Evolutionary conservation across 2,797 vertebrate genomes (phyloP).

Genomic region (Squalus acanthias): DNA sequence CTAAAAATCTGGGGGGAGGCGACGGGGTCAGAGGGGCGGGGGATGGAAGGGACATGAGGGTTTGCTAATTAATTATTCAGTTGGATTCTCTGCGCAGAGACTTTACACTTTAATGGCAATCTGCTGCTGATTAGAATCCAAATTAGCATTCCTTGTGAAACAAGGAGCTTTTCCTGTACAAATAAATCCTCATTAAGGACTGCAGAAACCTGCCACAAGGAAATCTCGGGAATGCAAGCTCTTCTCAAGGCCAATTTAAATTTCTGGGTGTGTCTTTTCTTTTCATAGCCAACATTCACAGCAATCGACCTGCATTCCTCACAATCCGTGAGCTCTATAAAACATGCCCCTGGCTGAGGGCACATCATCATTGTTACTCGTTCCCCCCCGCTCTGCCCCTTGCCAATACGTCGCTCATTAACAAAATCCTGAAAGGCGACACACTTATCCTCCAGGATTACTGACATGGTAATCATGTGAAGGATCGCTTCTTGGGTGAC

Average conservation of each 20-base stretch:
- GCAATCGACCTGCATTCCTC: slow-evolving; percentile 13
- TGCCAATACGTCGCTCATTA: not conserved
- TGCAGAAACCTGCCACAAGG: not conserved
- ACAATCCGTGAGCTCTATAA: not conserved
- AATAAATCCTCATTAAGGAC: slow-evolving; percentile 17
- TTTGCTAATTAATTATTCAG: not conserved
- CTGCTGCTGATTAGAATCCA: slow-evolving; percentile 26
- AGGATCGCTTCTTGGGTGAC: not conserved
- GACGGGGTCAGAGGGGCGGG: not conserved
- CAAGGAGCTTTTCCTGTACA: slow-evolving; percentile 27
- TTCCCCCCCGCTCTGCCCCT: not conserved
- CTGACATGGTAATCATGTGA: not conserved
- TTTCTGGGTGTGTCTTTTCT: slow-evolving; percentile 15
- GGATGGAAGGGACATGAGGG: not conserved
- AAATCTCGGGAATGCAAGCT: slow-evolving; percentile 10
- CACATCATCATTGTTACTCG: not conserved
- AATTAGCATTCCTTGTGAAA: slow-evolving; percentile 34
- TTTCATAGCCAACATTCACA: not conserved
- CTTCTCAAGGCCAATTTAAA: slow-evolving; percentile 28
- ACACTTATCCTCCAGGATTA: not conserved
- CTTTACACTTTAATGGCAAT: not conserved
- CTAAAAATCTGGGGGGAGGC: not conserved
- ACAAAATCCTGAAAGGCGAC: not conserved
- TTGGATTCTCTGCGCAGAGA: not conserved
- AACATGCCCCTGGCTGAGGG: not conserved